These are phyloP conservation scores for Pristionchus mayeri DNA, from an alignment of 2,888 invertebrate genomes.

Conservation along the genomic window DNA sequence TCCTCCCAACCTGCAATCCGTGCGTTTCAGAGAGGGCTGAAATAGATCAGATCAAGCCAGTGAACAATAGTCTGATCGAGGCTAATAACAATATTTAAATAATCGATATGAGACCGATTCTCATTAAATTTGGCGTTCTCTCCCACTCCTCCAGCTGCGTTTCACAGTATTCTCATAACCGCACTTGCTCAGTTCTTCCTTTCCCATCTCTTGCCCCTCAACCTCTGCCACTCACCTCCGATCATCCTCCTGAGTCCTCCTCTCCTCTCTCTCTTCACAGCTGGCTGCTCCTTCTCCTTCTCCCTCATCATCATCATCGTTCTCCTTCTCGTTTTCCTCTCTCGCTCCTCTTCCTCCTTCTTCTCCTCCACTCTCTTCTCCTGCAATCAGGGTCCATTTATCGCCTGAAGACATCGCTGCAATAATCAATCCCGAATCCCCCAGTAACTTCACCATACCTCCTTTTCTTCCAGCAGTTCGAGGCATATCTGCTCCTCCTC, in stretches of 20 bases:
- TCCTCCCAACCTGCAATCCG: slow-evolving; percentile 26
- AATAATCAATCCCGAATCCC: background rate
- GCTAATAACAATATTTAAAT: no score
- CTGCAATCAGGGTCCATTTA: background rate
- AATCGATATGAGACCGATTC: no score
- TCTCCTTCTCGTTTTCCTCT: background rate
- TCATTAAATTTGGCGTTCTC: no score
- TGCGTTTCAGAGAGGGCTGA: background rate
- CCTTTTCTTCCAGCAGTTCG: background rate
- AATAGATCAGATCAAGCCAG: no score
- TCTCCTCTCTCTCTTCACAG: slow-evolving; percentile 3
- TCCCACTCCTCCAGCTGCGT: no score
- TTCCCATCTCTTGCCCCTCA: background rate
- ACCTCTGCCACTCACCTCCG: slow-evolving; percentile 1
- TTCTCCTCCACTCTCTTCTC: background rate
- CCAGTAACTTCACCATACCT: background rate
- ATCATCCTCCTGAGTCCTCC: slow-evolving; percentile 5
- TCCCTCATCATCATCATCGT: background rate
- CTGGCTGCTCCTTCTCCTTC: background rate
- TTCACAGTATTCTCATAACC: background rate
- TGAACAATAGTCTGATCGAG: no score
- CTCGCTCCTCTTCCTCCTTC: slow-evolving; percentile 21
- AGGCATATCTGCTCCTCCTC: background rate
- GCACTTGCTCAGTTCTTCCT: background rate
- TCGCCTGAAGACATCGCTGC: background rate